Conservation (phyloP, 1,140 invertebrate genomes). For the Proctacanthus coquilletti region DNA sequence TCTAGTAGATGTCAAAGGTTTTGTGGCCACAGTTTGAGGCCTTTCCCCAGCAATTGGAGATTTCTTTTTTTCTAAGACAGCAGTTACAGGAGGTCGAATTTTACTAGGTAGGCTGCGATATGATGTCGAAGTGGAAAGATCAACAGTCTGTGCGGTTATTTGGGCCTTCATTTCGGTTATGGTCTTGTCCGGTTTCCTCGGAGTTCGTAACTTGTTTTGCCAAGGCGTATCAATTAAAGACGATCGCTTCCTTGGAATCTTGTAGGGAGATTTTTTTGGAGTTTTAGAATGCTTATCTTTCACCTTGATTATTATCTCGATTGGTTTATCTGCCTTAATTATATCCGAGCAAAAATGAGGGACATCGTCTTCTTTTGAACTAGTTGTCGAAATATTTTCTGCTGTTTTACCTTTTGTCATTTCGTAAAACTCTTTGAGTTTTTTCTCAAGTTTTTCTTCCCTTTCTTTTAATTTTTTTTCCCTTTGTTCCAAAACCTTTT, state of each 20-base stretch:
- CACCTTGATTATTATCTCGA: conserved; percentile 23
- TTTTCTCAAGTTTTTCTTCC: conserved; percentile 17
- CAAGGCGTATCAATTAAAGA: conserved; percentile 1
- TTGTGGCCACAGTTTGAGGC: neutral
- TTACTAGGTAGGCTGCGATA: conserved; percentile 19
- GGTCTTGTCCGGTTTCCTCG: neutral
- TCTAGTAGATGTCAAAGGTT: neutral
- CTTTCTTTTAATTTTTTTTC: conserved; percentile 17
- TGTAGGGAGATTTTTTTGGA: conserved; percentile 3
- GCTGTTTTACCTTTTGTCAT: conserved; percentile 3
- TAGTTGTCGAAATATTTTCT: conserved; percentile 1
- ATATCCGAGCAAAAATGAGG: no score
- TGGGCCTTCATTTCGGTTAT: no score
- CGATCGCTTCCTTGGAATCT: neutral
- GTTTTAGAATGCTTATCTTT: conserved; percentile 7
- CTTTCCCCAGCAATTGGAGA: no score
- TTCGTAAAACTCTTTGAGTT: conserved; percentile 14
- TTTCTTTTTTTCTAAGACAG: conserved; percentile 5
- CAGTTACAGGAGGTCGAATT: conserved; percentile 1
- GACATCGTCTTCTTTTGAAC: no score
- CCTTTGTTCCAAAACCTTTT: conserved; percentile 8
- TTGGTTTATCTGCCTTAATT: conserved; percentile 9
- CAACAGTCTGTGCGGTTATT: neutral
- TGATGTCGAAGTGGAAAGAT: conserved; percentile 17
- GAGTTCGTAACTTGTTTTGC: neutral